These are phyloP conservation scores for Rhingia campestris DNA, from an alignment of 2,888 invertebrate species.

Conservation along the genomic window DNA sequence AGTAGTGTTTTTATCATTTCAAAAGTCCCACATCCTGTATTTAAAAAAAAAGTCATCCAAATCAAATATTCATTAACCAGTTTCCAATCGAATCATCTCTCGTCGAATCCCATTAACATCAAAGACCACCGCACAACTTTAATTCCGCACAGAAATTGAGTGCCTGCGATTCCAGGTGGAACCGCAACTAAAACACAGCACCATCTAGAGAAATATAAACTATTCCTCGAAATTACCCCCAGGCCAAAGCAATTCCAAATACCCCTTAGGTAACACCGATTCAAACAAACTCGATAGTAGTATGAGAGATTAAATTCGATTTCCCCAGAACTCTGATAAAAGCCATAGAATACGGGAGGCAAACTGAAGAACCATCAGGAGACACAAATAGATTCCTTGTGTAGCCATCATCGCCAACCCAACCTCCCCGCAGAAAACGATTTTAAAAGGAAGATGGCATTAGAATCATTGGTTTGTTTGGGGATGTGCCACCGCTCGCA, in stretches of 20 bases:
- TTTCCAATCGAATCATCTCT: conserved; percentile 14
- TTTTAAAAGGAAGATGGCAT: conserved; percentile 34
- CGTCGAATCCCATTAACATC: conserved; percentile 24
- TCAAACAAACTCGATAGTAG: conserved; percentile 17
- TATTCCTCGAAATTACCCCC: conserved; percentile 46
- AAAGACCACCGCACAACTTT: conserved; percentile 9
- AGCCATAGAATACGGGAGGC: not conserved
- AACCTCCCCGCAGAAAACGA: not conserved
- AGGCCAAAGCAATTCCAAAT: conserved; percentile 53
- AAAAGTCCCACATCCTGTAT: too few species aligned
- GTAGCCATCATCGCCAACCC: not conserved
- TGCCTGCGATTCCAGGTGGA: not conserved
- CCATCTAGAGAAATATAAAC: conserved; percentile 49
- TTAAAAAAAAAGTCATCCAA: not conserved
- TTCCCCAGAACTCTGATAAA: conserved; percentile 16
- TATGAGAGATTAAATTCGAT: conserved; percentile 27
- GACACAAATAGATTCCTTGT: conserved; percentile 30
- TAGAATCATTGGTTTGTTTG: conserved; percentile 22
- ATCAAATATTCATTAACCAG: conserved; percentile 41
- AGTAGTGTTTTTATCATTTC: too few species aligned
- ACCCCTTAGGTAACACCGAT: conserved; percentile 15
- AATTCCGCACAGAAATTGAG: not conserved
- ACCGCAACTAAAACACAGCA: conserved; percentile 19
- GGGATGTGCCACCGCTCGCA: not conserved
- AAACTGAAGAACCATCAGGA: conserved; percentile 20